Evolutionary conservation across 2,797 vertebrate species (phyloP).

Genomic region (Crenichthys baileyi): DNA sequence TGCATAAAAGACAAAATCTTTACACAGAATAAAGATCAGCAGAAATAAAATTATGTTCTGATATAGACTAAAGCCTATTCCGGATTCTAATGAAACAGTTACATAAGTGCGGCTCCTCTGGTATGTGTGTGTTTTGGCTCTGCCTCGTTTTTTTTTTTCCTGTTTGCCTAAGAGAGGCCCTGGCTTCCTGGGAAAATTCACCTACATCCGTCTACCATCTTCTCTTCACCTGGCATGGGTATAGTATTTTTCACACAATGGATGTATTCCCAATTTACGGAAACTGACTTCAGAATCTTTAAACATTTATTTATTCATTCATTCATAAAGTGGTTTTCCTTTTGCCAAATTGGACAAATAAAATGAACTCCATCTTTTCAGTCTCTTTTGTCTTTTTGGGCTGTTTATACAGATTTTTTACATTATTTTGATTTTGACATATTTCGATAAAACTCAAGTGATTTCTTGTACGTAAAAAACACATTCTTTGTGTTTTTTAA

Average conservation of each 20-base stretch:
- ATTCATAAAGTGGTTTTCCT: not conserved
- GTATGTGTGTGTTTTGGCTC: not conserved
- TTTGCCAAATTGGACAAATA: not conserved
- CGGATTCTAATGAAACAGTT: not conserved
- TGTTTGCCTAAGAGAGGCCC: not conserved
- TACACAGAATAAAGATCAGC: no score
- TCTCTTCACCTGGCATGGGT: not conserved
- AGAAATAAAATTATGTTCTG: not conserved
- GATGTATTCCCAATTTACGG: not conserved
- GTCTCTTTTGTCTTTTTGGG: not conserved
- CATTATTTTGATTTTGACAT: not conserved
- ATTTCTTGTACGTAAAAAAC: not conserved
- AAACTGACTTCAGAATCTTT: not conserved
- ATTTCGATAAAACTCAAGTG: not conserved
- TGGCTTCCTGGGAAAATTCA: not conserved
- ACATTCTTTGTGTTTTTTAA: not conserved
- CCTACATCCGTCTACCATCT: not conserved
- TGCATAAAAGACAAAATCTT: no score
- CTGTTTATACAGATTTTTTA: not conserved
- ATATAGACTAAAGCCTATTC: not conserved
- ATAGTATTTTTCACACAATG: not conserved
- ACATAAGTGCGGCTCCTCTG: no score
- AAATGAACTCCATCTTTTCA: not conserved
- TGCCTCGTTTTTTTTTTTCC: not conserved
- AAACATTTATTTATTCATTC: not conserved